phyloP scores from a whole-genome alignment of 2,888 invertebrate genomes.

The Osmoderma eremita region DNA sequence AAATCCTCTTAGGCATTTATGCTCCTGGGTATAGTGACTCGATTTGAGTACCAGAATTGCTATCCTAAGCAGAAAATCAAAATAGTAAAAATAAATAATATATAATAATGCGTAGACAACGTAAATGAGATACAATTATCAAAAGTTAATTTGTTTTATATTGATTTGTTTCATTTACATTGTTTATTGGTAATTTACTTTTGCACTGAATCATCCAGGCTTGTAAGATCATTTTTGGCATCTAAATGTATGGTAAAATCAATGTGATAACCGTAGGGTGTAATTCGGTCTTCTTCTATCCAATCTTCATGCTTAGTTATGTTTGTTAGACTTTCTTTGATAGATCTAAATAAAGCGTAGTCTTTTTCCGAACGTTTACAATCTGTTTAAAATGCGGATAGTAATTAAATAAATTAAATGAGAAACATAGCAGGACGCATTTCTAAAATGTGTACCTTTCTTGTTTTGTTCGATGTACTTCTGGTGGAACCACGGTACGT shows the following conservation, averaged over 20 bases:
- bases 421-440: too few relatives aligned
- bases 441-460: slow-evolving; percentile 61
- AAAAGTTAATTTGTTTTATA: too few relatives aligned
- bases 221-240: slow-evolving; percentile 46
- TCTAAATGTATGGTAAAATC: slow-evolving; percentile 60
- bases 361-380: background rate
- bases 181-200: slow-evolving; percentile 39
- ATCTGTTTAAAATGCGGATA: slow-evolving; percentile 1
- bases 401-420: too few relatives aligned
- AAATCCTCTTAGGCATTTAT: slow-evolving; percentile 64
- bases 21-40: slow-evolving; percentile 65
- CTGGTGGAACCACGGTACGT: slow-evolving; percentile 75
- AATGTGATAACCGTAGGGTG: slow-evolving; percentile 64
- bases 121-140: too few relatives aligned
- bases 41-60: slow-evolving; percentile 65
- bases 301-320: slow-evolving; percentile 52
- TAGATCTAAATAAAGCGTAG: slow-evolving; percentile 16
- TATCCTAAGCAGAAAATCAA: slow-evolving; percentile 58
- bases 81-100: slow-evolving; percentile 22
- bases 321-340: slow-evolving; percentile 54
- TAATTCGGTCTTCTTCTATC: slow-evolving; percentile 56
- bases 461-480: slow-evolving; percentile 68
- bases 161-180: background rate
- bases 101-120: slow-evolving; percentile 47
- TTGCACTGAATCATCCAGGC: slow-evolving; percentile 22